These are phyloP conservation scores for Callosobruchus maculatus DNA, from an alignment of 2,888 invertebrate genomes.

Conservation along the genomic window DNA sequence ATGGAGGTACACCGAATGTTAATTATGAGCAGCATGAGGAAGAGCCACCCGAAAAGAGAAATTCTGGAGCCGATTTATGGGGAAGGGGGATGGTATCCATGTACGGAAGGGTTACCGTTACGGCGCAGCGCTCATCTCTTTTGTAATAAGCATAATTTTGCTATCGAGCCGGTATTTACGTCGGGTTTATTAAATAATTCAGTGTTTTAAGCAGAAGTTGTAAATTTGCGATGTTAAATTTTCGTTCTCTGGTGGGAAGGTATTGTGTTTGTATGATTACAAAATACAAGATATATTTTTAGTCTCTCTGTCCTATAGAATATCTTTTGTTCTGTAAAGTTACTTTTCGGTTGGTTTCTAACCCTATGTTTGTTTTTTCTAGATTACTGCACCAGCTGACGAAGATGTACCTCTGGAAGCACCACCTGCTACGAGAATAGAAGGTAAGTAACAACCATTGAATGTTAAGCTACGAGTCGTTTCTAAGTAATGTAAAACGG, in stretches of 20 bases:
- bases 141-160: background rate
- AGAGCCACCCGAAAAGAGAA: background rate
- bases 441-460: constrained; percentile 34
- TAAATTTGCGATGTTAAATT: background rate
- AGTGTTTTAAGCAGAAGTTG: background rate
- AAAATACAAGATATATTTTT: too few relatives aligned
- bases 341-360: background rate
- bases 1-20: constrained; percentile 71
- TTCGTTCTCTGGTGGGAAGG: too few relatives aligned
- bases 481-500: too few relatives aligned
- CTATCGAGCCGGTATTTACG: background rate
- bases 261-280: too few relatives aligned
- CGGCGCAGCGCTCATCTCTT: background rate
- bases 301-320: too few relatives aligned
- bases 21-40: constrained; percentile 59
- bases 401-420: constrained; percentile 34
- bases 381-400: constrained; percentile 1
- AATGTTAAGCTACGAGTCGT: too few relatives aligned
- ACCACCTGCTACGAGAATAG: constrained; percentile 37
- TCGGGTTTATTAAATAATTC: background rate
- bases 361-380: background rate
- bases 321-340: too few relatives aligned
- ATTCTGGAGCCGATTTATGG: background rate
- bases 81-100: background rate
- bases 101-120: background rate